phyloP scores from a whole-genome alignment of 2,888 invertebrate genomes.

The Selenia dentaria region DNA sequence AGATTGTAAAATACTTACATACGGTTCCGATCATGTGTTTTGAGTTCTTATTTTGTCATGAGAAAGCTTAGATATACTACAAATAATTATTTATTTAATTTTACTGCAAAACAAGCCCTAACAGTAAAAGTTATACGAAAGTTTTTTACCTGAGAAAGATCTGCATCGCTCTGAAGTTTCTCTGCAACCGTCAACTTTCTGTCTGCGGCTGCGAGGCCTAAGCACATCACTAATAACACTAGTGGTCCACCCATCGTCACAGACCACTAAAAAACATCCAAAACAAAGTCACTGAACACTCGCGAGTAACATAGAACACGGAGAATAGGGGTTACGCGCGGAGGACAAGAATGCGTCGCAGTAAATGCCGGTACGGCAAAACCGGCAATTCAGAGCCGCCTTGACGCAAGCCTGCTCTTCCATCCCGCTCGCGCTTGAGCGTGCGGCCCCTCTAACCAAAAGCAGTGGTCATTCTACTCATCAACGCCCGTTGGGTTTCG shows the following conservation, averaged over 20 bases:
- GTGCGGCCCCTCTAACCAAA: constrained; percentile 38
- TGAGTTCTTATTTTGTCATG: no score
- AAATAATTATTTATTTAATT: no score
- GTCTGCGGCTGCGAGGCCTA: constrained; percentile 57
- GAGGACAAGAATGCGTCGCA: constrained; percentile 55
- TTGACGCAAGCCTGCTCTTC: constrained; percentile 50
- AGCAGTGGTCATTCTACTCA: constrained; percentile 61
- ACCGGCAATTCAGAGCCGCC: constrained; percentile 43
- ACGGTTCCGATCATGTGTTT: no score
- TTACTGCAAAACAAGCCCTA: background rate
- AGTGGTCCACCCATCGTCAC: constrained; percentile 62
- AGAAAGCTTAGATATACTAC: no score
- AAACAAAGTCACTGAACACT: constrained; percentile 60
- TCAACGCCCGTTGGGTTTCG: constrained; percentile 51
- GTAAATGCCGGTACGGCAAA: constrained; percentile 63
- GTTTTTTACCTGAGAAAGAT: constrained; percentile 87
- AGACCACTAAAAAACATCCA: constrained; percentile 53
- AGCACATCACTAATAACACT: constrained; percentile 72
- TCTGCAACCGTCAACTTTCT: constrained; percentile 84
- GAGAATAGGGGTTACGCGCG: constrained; percentile 46
- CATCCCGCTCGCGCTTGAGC: constrained; percentile 59
- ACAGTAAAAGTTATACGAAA: constrained; percentile 44
- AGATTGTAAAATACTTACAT: no score
- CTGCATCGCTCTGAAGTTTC: constrained; percentile 86
- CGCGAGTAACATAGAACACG: constrained; percentile 59